Evolutionary conservation across 2,113 vertebrate genomes (phyloP).

Genomic region (Peromyscus polionotus): DNA sequence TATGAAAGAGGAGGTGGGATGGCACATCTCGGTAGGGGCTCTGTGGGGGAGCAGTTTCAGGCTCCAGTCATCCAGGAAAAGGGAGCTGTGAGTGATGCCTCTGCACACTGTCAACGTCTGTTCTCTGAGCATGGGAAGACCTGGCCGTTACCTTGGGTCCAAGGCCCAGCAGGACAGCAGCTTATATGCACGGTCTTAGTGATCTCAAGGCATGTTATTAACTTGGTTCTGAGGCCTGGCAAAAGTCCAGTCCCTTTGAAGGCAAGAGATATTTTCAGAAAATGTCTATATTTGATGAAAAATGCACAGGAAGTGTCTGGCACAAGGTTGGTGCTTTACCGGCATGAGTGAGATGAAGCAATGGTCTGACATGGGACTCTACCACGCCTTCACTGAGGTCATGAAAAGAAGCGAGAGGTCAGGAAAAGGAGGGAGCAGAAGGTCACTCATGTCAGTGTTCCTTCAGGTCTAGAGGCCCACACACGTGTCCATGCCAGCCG

Average conservation of each 20-base stretch:
- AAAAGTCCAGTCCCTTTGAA: not conserved
- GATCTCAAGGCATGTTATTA: not conserved
- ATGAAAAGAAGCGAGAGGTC: not conserved
- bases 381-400: not conserved
- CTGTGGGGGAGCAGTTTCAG: not conserved
- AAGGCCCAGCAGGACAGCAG: not conserved
- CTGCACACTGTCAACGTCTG: not conserved
- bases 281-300: not conserved
- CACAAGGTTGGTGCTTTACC: not conserved
- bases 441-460: not conserved
- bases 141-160: not conserved
- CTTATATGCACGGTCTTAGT: not conserved
- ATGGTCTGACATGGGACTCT: not conserved
- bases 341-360: not conserved
- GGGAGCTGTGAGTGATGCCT: not conserved
- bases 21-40: not conserved
- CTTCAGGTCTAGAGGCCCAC: not conserved
- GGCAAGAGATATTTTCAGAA: conserved; percentile 1
- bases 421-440: not conserved
- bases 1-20: not conserved
- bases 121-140: not conserved
- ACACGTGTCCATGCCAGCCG: not conserved
- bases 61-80: not conserved
- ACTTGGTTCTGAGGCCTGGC: not conserved
- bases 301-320: not conserved